Evolutionary conservation across 2,113 vertebrate species (phyloP).

Genomic region (Pelvicachromis taeniatus): DNA sequence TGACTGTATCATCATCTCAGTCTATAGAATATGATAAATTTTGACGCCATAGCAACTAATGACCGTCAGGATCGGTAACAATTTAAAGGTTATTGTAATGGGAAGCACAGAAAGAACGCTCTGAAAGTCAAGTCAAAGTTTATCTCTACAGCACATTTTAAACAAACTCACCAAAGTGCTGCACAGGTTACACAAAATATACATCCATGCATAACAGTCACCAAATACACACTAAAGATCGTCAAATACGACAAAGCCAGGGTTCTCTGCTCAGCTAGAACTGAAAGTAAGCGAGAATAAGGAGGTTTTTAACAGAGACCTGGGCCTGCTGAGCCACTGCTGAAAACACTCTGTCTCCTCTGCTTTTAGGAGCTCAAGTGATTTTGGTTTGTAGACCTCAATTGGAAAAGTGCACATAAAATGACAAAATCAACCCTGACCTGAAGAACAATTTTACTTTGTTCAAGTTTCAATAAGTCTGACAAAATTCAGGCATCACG

Average conservation of each 20-base stretch:
- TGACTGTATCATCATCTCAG: background rate
- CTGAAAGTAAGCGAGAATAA: background rate
- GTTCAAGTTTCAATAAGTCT: background rate
- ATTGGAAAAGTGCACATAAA: background rate
- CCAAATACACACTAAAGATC: background rate
- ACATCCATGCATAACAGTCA: background rate
- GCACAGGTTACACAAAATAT: background rate
- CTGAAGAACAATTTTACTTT: background rate
- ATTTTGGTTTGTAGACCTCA: background rate
- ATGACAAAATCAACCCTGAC: background rate
- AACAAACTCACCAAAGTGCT: background rate
- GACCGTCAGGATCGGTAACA: background rate
- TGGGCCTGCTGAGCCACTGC: background rate
- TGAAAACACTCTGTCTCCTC: background rate
- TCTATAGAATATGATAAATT: background rate
- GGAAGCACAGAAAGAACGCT: background rate
- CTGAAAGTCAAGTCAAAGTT: background rate
- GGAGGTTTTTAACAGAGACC: background rate
- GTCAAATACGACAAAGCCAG: background rate
- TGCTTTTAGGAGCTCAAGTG: background rate
- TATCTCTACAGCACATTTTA: background rate
- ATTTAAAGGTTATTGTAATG: background rate
- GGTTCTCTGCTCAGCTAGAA: background rate
- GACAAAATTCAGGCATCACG: background rate
- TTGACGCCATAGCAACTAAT: background rate